Conservation (phyloP, 2,888 invertebrate genomes). For the Drosophila diplacantha region DNA sequence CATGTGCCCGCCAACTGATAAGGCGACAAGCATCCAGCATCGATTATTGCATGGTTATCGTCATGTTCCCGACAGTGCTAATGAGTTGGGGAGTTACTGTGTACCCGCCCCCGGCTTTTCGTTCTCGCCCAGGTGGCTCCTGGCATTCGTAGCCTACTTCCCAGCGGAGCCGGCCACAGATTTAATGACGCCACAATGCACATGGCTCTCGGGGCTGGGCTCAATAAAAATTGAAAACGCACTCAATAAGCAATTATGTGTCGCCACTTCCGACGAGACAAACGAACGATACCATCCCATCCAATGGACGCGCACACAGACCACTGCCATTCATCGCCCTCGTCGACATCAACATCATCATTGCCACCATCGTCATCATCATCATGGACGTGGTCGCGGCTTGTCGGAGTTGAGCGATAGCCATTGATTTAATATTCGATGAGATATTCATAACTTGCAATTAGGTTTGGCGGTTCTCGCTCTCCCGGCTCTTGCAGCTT, state of each 20-base stretch:
- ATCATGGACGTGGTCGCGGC: constrained; percentile 19
- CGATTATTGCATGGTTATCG: constrained; percentile 28
- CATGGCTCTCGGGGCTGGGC: constrained; percentile 2
- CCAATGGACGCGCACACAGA: constrained; percentile 8
- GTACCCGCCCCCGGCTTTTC: not conserved
- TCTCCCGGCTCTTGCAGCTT: constrained; percentile 5
- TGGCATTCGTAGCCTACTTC: constrained; percentile 43
- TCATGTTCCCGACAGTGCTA: constrained; percentile 13
- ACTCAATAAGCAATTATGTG: constrained; percentile 49
- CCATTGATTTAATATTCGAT: constrained; percentile 54
- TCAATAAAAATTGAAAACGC: constrained; percentile 49
- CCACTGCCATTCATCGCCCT: constrained; percentile 23
- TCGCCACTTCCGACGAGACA: constrained; percentile 43
- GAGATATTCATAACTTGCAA: constrained; percentile 66
- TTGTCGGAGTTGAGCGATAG: constrained; percentile 26
- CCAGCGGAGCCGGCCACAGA: constrained; percentile 19
- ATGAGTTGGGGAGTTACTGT: constrained; percentile 17
- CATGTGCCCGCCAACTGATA: constrained; percentile 33
- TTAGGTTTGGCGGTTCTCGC: constrained; percentile 46
- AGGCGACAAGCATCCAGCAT: constrained; percentile 25
- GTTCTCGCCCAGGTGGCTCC: not conserved
- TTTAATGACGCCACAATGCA: constrained; percentile 26
- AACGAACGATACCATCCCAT: constrained; percentile 6
- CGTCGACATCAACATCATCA: constrained; percentile 19
- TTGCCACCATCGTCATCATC: constrained; percentile 5